Evolutionary conservation across 2,113 vertebrate genomes (phyloP), one percentile per base, ranked within the genome.

Genomic region (Sus scrofa): DNA sequence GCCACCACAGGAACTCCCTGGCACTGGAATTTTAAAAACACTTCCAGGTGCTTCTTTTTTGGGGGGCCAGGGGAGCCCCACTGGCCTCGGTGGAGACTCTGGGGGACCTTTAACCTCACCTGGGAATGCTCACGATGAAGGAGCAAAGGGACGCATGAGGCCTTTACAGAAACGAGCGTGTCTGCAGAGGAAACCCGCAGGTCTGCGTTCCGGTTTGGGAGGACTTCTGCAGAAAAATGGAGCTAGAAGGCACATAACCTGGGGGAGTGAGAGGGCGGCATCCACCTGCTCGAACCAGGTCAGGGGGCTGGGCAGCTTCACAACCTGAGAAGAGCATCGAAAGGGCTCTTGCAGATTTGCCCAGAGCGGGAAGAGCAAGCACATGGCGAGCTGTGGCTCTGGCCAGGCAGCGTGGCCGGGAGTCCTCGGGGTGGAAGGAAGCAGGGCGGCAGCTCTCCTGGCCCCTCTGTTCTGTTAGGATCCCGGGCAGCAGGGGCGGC

Each of bases 301-400:
- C 19, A 11, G 26, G 30, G 39, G 78, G 13, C 39, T 63, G 27
- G n/a, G 15, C 37, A 71, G 37, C 89, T 78, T 78, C 1, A 10
- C 67, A 71, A 70, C 20, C 12, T 10, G 52, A 62, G 32, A 58
- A 75, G 44, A 39, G 30, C 81, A 7, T 54, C 39, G 8, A 8
- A 63, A 85, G 58, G 39, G 22, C 60, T 79, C 82, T 82, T 30
- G 58, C 44, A 56, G 24, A 12, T 88, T 70, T 89, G 44, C 50
- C 71, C 63, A 65, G 89, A 93, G 14, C 1, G 0, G 60, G 81
- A 78, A 56, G 62, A 50, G 39, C 39, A 65, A 70, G 56, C 24
- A 9, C 18, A 0, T 0, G 0, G 19, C 34, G 18, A 77, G 39
- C 78, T 5, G 32, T 32, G 56, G 56, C 32, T 44, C 13, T 0